Conservation (phyloP, 1,140 invertebrate genomes). For the Ostrea edulis region DNA sequence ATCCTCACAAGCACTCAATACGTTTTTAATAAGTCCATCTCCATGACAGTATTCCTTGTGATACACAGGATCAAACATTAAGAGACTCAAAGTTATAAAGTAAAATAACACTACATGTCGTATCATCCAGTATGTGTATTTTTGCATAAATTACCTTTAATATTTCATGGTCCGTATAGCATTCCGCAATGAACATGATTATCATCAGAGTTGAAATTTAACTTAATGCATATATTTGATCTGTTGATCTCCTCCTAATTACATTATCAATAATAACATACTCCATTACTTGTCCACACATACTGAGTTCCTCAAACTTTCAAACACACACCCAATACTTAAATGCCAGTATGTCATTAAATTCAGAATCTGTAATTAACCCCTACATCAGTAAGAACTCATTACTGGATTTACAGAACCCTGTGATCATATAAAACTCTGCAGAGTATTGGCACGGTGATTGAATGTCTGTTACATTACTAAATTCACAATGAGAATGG, state of each 20-base stretch:
- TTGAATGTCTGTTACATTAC: neutral
- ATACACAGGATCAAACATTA: neutral
- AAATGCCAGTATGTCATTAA: neutral
- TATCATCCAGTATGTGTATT: too few species aligned
- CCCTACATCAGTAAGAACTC: neutral
- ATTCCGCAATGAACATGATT: too few species aligned
- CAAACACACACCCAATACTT: neutral
- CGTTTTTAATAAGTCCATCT: neutral
- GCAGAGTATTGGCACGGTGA: neutral
- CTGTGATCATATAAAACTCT: neutral
- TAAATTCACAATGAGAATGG: neutral
- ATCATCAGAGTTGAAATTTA: too few species aligned
- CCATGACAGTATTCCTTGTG: neutral
- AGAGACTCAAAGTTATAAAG: neutral
- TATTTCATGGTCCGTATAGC: too few species aligned
- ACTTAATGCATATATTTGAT: neutral
- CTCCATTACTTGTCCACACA: neutral
- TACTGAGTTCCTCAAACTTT: neutral
- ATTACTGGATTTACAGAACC: neutral
- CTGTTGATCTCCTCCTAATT: constrained; percentile 1
- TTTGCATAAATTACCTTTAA: too few species aligned
- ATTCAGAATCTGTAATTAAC: neutral
- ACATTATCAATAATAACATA: neutral
- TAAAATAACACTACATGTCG: too few species aligned
- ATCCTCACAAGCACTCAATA: neutral